phyloP scores from a whole-genome alignment of 2,888 invertebrate genomes.

The Melitaea athalia region DNA sequence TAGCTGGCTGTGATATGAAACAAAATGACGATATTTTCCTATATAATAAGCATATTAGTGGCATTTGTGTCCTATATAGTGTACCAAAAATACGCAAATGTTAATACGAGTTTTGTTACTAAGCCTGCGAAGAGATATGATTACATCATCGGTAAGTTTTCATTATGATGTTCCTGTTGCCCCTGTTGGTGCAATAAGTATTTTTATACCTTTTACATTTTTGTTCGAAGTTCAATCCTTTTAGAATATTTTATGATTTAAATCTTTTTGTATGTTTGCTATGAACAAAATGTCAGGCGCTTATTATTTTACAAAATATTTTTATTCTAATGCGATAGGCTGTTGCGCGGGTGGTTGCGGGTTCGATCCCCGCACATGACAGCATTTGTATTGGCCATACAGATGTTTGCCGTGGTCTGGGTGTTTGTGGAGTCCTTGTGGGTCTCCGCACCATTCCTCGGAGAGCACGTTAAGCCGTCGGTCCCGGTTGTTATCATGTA shows the following conservation, averaged over 20 bases:
- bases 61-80: slow-evolving; percentile 63
- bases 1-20: slow-evolving; percentile 29
- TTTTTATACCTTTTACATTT: neutral
- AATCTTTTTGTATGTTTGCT: neutral
- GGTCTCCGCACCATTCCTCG: no score
- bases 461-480: no score
- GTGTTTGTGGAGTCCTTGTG: no score
- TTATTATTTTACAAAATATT: neutral
- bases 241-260: neutral
- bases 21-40: slow-evolving; percentile 60
- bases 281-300: neutral
- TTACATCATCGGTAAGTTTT: slow-evolving; percentile 70
- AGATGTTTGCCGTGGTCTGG: no score
- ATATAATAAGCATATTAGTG: slow-evolving; percentile 57
- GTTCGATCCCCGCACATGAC: no score
- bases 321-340: no score
- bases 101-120: slow-evolving; percentile 58
- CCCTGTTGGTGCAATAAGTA: neutral
- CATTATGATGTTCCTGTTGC: neutral
- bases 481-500: no score
- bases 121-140: slow-evolving; percentile 71
- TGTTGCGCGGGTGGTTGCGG: no score
- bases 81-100: slow-evolving; percentile 62
- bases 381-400: no score
- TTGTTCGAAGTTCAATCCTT: neutral